Conservation (phyloP, 92 coral and sea anemone species). For the Epizoanthus fatuus region DNA sequence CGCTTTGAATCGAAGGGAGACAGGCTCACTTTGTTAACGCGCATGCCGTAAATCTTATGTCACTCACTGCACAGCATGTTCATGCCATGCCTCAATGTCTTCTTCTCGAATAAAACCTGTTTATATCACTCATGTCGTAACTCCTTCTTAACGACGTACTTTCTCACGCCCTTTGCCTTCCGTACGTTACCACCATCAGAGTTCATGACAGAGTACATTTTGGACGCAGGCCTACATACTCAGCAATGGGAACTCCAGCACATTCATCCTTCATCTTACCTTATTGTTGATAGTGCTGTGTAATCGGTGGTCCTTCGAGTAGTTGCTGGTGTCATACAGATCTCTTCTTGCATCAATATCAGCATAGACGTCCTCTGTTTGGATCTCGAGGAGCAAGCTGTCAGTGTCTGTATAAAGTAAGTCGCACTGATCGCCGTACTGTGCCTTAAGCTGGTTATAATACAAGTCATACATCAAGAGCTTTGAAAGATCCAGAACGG, state of each 20-base stretch:
- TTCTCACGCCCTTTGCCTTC: constrained; percentile 18
- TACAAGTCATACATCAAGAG: background rate
- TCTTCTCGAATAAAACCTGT: too few relatives aligned
- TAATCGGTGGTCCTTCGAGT: constrained; percentile 9
- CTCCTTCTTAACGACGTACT: background rate
- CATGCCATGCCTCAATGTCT: too few relatives aligned
- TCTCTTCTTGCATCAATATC: background rate
- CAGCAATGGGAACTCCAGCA: background rate
- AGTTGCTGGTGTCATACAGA: constrained; percentile 8
- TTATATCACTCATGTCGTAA: too few relatives aligned
- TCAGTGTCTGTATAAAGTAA: constrained; percentile 20
- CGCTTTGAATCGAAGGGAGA: too few relatives aligned
- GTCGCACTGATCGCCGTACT: background rate
- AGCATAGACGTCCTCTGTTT: background rate
- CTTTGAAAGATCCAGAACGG: too few relatives aligned
- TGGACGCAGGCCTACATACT: constrained; percentile 25
- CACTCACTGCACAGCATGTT: too few relatives aligned
- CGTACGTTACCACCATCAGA: background rate
- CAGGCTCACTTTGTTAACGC: too few relatives aligned
- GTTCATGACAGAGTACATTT: constrained; percentile 7
- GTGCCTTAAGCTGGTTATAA: background rate
- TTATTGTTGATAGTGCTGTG: constrained; percentile 10
- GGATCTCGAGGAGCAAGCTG: background rate
- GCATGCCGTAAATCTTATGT: too few relatives aligned
- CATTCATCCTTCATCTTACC: background rate